These are phyloP conservation scores for Cephonodes hylas DNA, from an alignment of 2,888 invertebrate species.

Conservation along the genomic window DNA sequence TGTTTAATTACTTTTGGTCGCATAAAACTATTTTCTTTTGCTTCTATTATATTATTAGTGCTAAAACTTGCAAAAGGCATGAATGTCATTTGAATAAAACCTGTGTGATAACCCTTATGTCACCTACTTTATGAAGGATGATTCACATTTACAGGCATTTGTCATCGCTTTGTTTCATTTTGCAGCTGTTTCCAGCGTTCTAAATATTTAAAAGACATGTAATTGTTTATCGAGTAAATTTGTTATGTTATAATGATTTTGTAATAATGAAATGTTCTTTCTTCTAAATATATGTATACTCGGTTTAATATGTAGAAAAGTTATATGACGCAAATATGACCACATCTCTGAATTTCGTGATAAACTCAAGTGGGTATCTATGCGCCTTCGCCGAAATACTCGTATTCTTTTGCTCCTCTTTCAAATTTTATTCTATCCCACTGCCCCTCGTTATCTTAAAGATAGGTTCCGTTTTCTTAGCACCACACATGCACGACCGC, in stretches of 20 bases:
- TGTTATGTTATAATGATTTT: too few relatives aligned
- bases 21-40: too few relatives aligned
- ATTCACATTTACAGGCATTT: neutral
- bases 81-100: neutral
- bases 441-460: too few relatives aligned
- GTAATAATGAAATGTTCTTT: neutral
- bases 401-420: too few relatives aligned
- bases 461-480: too few relatives aligned
- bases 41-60: neutral
- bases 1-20: too few relatives aligned
- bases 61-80: neutral
- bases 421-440: too few relatives aligned
- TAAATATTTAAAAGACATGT: neutral
- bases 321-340: too few relatives aligned
- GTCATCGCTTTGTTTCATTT: constrained; percentile 1
- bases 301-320: neutral
- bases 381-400: too few relatives aligned
- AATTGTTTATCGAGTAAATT: neutral
- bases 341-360: too few relatives aligned
- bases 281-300: neutral
- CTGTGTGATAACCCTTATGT: neutral
- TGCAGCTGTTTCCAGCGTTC: neutral
- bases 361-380: too few relatives aligned
- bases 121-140: neutral
- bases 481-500: too few relatives aligned